Evolutionary conservation across 37 sponge, comb jelly and placozoan species (phyloP), one percentile per base, ranked within the genome.

Genomic region (Diacarnus erythraeanus): DNA sequence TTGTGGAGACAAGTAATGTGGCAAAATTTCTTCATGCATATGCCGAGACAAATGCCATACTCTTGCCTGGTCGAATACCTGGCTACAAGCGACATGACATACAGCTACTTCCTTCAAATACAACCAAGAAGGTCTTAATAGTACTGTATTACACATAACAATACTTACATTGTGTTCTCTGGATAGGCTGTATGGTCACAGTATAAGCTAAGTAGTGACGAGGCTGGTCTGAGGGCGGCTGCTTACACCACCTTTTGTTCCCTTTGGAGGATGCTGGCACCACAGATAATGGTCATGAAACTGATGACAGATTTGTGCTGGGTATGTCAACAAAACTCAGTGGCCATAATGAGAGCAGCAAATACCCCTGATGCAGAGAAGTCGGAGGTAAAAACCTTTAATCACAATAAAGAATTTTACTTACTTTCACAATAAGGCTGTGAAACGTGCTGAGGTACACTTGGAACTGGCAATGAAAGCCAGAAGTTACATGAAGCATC

Each of bases 241-340:
- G 51, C 47, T 20, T 79, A 89, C 69, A 83, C 30, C 39, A 82
- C 56, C 36, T 89, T 89, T 37, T 54, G 58, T 15, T 18, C 29
- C 27, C 60, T 78, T 22, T 89, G 84, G 89, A 61, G 54, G 43
- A 38, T 59, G 51, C 63, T 82, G 59, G 63, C 39, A 59, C 89
- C 89, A 17, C 59, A 72, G 15, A 72, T 88, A n/a, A 5, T 42
- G 9, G 43, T 88, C 2, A 82, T 72, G 68, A 82, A 88, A 59
- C 83, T 79, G 18, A 83, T 72, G 80, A 67, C 69, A 0, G 89
- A 83, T 41, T 76, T 89, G 26, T 83, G 89, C 61, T 89, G 89
- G 89, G 61, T 69, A 29, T 89, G 89, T 37, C 89, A 88, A 31
- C 58, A 83, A 26, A 89, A 83, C 54, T 78, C 79, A 26, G 26